Evolutionary conservation across 2,797 vertebrate species (phyloP), one percentile per base, ranked within the genome.

Genomic region (Lithobates sylvaticus): DNA sequence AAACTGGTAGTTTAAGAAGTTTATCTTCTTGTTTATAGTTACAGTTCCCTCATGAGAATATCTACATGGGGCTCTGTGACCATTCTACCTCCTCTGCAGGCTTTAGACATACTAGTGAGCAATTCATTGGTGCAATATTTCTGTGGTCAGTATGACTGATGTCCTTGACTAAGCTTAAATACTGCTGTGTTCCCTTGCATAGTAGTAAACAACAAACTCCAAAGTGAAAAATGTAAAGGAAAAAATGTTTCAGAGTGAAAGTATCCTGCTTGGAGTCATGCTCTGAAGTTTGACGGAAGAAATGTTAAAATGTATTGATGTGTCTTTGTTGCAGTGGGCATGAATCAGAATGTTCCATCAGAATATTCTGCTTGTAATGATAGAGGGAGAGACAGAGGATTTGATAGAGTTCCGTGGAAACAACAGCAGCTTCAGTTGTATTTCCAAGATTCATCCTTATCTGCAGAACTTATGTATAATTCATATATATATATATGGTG

Each of bases 261-360:
- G 79, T 58, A 72, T 72, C 6, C 15, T 61, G 23, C 67, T 81
- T 71, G 68, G 47, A 71, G 68, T 58, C 50, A 58, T 36, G 13
- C 68, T 81, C 44, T 81, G 78, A 81, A 80, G 67, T 81, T 71
- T 58, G 23, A 21, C n/a, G 12, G 67, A 70, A 36, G 67, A 81
- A 16, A n/a, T 71, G 50, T 58, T 72, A 36, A 32, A 81, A 71
- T 72, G 32, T 61, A 61, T 54, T 36, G 68, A 71, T 18, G 44
- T 26, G n/a, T 70, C 47, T 50, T 81, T 58, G 21, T 70, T 50
- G 67, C 47, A 69, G 39, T 16, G 18, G 39, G 58, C 27, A n/a
- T 78, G 76, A 78, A 67, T 67, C 76, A 12, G 8, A 78, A 78
- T 78, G 76, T 65, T 78, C 58, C 76, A 50, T 44, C 34, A 70